Evolutionary conservation across 2,113 vertebrate genomes (phyloP), one percentile per base, ranked within the genome.

Genomic region (Cynoglossus semilaevis): DNA sequence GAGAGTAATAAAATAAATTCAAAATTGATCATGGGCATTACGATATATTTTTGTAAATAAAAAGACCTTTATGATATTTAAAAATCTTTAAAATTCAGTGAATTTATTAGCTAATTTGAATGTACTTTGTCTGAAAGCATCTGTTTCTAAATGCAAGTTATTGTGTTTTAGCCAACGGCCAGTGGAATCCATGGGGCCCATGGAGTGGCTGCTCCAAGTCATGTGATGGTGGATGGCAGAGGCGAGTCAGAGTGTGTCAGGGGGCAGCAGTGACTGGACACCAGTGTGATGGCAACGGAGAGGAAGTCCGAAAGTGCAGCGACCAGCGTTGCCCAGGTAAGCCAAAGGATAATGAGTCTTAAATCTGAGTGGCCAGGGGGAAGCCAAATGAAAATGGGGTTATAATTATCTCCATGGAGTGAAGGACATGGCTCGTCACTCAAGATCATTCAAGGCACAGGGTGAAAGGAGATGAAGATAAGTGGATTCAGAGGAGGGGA

Each of bases 181-280:
- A 99, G 63, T 99, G 97, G 97, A 99, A 99, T 72, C 94, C 92
- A 1, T 99, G 97, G 97, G 96, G 93, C 15, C 94, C 95, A 1
- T 99, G 97, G 97, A 98, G 96, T 42, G 95, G 95, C 51, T 99
- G 97, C 76, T 99, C 97, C 8, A 97, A 96, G 59, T 98, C 97
- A 10, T 99, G 97, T 1, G 96, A 98, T 0, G 96, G 97, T 0
- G 97, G 97, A 75, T 97, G 95, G 96, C 96, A 98, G 79, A 90
- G 94, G 70, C 81, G 96, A 61, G 89, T 89, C 12, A 87, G 97
- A 15, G 93, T 94, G 68, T 99, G 97, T 74, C 97, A 99, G 83
- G 97, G 97, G 0, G 91, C 82, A 8, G 88, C 92, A 0, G 44
- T 92, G 51, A 96, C 94, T 0, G 97, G 96, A 2, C 96, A 98